Evolutionary conservation across 2,113 vertebrate species (phyloP).

Genomic region (Lamprotornis superbus): DNA sequence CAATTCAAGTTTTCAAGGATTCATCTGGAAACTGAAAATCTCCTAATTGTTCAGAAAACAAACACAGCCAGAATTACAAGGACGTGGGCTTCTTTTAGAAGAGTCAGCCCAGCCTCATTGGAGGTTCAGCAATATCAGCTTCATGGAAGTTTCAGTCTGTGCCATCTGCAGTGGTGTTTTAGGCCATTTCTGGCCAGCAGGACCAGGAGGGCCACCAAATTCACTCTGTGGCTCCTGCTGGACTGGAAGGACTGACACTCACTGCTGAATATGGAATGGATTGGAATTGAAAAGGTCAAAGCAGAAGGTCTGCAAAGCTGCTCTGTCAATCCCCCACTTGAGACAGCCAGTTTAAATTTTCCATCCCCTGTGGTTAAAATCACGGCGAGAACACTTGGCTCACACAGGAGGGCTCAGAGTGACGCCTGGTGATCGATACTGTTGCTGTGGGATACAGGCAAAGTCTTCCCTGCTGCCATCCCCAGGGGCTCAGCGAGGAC

Average conservation of each 20-base stretch:
- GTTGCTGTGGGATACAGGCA: not conserved
- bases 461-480: not conserved
- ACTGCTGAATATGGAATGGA: not conserved
- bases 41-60: slow-evolving; percentile 33
- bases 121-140: not conserved
- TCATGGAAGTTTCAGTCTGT: not conserved
- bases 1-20: not conserved
- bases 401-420: not conserved
- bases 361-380: not conserved
- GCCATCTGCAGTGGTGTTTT: not conserved
- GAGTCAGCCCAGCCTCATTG: not conserved
- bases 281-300: not conserved
- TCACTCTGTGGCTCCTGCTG: not conserved
- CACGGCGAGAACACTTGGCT: not conserved
- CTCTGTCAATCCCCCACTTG: not conserved
- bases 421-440: not conserved
- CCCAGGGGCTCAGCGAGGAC: fast-evolving
- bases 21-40: slow-evolving; percentile 2
- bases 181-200: not conserved
- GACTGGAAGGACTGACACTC: not conserved
- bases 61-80: not conserved
- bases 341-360: not conserved
- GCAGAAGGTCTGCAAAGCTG: not conserved
- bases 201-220: not conserved
- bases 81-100: not conserved